Conservation (phyloP, 2,888 invertebrate species). For the Carcina quercana region DNA sequence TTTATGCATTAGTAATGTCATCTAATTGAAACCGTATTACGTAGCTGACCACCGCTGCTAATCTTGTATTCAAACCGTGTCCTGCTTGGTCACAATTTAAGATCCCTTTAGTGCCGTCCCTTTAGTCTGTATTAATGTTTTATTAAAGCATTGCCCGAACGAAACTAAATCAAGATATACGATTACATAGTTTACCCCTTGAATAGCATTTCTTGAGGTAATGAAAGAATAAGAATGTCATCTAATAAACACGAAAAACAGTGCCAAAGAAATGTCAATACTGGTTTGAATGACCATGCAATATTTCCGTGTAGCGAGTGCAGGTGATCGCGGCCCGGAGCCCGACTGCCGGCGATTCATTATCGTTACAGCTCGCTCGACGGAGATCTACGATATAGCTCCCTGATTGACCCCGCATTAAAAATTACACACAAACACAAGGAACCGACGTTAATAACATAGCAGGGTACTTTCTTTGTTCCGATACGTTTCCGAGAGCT, state of each 20-base stretch:
- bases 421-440: slow-evolving; percentile 71
- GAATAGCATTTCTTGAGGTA: no score
- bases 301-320: slow-evolving; percentile 46
- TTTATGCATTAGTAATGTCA: slow-evolving; percentile 65
- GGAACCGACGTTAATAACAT: slow-evolving; percentile 46
- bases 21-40: slow-evolving; percentile 65
- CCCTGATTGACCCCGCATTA: slow-evolving; percentile 74
- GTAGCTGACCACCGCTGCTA: slow-evolving; percentile 40
- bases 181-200: no score
- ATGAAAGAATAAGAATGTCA: no score
- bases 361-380: slow-evolving; percentile 63
- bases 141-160: background rate
- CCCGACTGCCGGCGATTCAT: slow-evolving; percentile 66
- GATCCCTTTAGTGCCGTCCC: slow-evolving; percentile 10
- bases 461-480: slow-evolving; percentile 55
- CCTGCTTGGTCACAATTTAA: slow-evolving; percentile 6
- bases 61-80: slow-evolving; percentile 42
- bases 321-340: slow-evolving; percentile 72
- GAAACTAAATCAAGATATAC: background rate
- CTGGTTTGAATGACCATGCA: no score
- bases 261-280: no score
- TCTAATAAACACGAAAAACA: no score
- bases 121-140: background rate
- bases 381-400: slow-evolving; percentile 70
- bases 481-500: slow-evolving; percentile 49